These are phyloP conservation scores for Dasypus novemcinctus DNA, from an alignment of 2,113 vertebrate genomes.

Conservation along the genomic window DNA sequence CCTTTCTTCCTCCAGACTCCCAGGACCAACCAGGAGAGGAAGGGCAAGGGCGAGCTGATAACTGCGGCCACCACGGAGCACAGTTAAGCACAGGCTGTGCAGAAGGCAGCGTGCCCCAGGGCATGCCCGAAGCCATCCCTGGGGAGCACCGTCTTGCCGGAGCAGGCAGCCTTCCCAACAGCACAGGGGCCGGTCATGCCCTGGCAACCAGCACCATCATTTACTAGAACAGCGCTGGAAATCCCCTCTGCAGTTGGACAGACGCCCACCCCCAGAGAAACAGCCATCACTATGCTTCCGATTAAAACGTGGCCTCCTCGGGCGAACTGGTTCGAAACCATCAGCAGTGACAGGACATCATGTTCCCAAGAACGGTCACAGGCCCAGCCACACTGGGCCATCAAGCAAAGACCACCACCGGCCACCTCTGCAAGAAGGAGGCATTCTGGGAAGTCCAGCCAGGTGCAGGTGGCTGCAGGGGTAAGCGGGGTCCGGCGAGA, in stretches of 20 bases:
- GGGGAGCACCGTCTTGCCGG: neutral
- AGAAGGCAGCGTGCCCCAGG: neutral
- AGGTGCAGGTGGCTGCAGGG: neutral
- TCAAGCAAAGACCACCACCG: neutral
- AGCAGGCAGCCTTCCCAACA: neutral
- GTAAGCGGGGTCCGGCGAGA: neutral
- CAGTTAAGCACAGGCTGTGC: fast-evolving
- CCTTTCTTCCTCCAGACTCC: neutral
- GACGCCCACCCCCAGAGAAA: conserved; percentile 49
- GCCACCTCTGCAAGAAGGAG: neutral
- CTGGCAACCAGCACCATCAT: neutral
- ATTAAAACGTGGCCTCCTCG: conserved; percentile 15
- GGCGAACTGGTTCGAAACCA: neutral
- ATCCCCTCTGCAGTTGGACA: conserved; percentile 67
- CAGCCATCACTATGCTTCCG: conserved; percentile 14
- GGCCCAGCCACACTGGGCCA: neutral
- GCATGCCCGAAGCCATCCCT: neutral
- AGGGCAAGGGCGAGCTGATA: no score
- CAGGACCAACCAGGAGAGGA: fast-evolving
- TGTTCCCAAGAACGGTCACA: neutral
- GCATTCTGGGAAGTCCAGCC: neutral
- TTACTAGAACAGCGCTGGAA: conserved; percentile 68
- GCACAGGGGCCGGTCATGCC: neutral
- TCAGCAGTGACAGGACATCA: neutral
- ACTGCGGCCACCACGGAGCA: neutral